Base-by-base conservation (phyloP, 2,113 vertebrate species). In the Lathamus discolor region DNA sequence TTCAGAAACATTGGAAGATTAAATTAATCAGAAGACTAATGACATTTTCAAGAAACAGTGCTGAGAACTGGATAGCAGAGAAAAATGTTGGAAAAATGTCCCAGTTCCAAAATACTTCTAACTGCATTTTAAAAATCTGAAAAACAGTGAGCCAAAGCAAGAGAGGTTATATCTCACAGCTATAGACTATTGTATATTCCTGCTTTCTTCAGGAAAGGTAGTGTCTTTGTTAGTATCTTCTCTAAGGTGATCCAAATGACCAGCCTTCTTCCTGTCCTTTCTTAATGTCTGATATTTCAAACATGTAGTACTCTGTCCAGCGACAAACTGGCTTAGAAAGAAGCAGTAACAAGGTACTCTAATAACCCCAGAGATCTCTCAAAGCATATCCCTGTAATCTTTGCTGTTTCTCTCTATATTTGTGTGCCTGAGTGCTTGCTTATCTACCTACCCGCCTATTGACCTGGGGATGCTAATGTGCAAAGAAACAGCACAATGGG, bases 1-100 rank as follows among this genome's bases (percentile, higher is more conserved):
- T 91, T 97, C 93, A 96, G 76, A 96, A 97, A 86, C n/a, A 92
- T 28, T 95, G 28, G 49, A 96, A 95, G 61, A 95, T 93, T 59
- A 88, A 41, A 96, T 95, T 94, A 95, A 96, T 95, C 86, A 95
- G 54, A 33, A 72, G 20, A 69, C 64, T 72, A 27, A 83, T 92
- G 37, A 77, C 15, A 43, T 44, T 94, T 97, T 93, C 27, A 24
- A 59, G 83, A 93, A 86, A 90, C 57, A 93, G 48, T 74, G 62
- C 57, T 96, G 64, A 85, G 59, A 90, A 91, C 52, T 75, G 23
- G 13, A 95, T 9, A 92, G 61, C 84, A 66, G 69, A 68, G 80
- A 61, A 74, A 87, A 86, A 78, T 92, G 13, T 3, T 80, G 57
- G 63, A 90, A 92, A 85, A 75, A 89, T 73, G 83, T 67, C 5